Conservation (phyloP, 2,797 vertebrate genomes). For the Mus caroli region DNA sequence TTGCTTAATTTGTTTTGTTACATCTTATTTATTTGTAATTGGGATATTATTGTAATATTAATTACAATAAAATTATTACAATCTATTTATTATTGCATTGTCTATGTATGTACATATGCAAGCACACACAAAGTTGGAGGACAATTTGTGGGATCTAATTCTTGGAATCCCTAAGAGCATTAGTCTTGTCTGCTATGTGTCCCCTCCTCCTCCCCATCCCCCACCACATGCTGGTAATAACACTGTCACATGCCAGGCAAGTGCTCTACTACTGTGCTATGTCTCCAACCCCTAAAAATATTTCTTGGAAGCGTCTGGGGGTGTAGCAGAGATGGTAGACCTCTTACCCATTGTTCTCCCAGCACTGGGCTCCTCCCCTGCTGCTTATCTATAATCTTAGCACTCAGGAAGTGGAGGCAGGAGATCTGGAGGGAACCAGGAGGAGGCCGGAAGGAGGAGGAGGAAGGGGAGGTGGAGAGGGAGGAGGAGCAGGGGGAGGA, state of each 20-base stretch:
- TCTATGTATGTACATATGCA: not conserved
- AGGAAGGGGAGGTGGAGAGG: not conserved
- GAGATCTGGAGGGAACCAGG: not conserved
- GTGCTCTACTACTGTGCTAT: not conserved
- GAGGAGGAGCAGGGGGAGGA: not conserved
- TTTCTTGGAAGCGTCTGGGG: not conserved
- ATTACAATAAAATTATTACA: not conserved
- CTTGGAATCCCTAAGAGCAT: not conserved
- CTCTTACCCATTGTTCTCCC: not conserved
- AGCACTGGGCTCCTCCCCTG: not conserved
- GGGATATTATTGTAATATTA: not conserved
- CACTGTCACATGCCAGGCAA: not conserved
- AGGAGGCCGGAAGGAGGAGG: not conserved
- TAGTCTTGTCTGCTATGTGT: not conserved
- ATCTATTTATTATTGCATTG: not conserved
- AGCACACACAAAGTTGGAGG: not conserved
- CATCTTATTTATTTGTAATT: not conserved
- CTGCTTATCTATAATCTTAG: not conserved
- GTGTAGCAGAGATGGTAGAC: too few relatives aligned
- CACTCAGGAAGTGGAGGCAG: not conserved
- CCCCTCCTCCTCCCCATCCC: too few relatives aligned
- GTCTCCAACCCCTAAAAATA: not conserved
- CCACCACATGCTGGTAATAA: not conserved
- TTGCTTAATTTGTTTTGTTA: not conserved
- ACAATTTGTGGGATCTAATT: not conserved